Evolutionary conservation across 2,888 invertebrate species (phyloP), one percentile per base, ranked within the genome.

Genomic region (Diarsia rubi): DNA sequence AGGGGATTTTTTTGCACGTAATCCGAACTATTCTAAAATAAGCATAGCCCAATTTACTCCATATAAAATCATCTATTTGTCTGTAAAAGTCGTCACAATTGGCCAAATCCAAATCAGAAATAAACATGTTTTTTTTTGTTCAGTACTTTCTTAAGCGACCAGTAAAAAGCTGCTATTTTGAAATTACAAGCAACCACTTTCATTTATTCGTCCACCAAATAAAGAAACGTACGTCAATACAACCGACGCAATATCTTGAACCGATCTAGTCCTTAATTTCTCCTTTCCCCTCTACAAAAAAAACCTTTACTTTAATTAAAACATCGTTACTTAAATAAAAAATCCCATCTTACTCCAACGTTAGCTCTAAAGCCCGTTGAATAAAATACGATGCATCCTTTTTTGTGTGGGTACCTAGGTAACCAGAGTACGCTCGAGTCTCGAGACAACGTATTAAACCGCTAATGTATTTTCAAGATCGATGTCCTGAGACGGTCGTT

Each of bases 391-490:
- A 49, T 79, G 71, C 78, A 78, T 60, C 54, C 57, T 73, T 86
- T 87, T 86, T 84, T 73, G 8, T 6, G 37, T 37, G 37, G 37
- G 6, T 37, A 37, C 37, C 37, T 37, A 88, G 85, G 90, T 88
- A 89, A 88, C 79, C 42, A 57, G 47, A 77, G 88, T 69, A 71
- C 81, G 59, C 69, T 75, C 77, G 73, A 65, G 78, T 59, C 67
- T 75, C 76, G 75, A 66, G 79, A 79, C 83, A 82, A 79, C 63
- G 83, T 80, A 88, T 87, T 86, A 87, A 81, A 52, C 60, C 67
- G 83, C 85, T 90, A 90, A 90, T 88, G 89, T 87, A 88, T 84
- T 86, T 81, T 75, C 77, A 83, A 86, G 88, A 89, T 89, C 86
- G 89, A 88, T 88, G 87, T 78, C 73, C 76, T 66, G 68, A 57